Evolutionary conservation across 2,113 vertebrate genomes (phyloP).

Genomic region (Microcebus murinus): DNA sequence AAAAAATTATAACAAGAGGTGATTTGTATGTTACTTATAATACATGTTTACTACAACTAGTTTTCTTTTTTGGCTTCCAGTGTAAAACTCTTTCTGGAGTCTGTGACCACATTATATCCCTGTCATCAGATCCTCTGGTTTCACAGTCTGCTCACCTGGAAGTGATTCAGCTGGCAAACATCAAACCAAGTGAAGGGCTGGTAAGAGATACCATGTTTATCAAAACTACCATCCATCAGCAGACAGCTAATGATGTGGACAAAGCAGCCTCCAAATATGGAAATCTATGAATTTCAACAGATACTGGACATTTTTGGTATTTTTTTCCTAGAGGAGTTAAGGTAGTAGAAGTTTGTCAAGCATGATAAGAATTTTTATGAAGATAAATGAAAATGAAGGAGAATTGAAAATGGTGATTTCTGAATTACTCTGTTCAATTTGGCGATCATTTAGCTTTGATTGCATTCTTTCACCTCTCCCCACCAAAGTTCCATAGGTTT

Average conservation of each 20-base stretch:
- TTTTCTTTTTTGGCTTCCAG: constrained; percentile 76
- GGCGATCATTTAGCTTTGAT: background rate
- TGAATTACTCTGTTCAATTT: constrained; percentile 47
- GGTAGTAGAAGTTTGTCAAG: background rate
- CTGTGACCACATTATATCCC: constrained; percentile 91
- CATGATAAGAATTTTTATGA: constrained; percentile 25
- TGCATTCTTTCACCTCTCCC: background rate
- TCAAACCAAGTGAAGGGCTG: constrained; percentile 93
- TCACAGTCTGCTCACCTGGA: constrained; percentile 92
- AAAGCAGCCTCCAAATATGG: background rate
- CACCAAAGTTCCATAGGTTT: constrained; percentile 27
- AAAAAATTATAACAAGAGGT: background rate
- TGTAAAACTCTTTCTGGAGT: constrained; percentile 91
- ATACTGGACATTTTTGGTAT: background rate
- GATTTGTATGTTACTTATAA: constrained; percentile 17
- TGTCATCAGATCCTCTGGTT: constrained; percentile 91
- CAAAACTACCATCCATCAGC: constrained; percentile 67
- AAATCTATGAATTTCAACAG: constrained; percentile 43
- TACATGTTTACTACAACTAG: constrained; percentile 28
- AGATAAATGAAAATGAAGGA: constrained; percentile 37
- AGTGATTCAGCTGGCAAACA: constrained; percentile 91
- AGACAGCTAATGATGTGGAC: background rate
- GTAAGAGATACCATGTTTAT: constrained; percentile 88
- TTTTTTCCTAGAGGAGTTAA: background rate
- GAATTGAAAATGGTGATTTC: constrained; percentile 29